Base-by-base conservation (phyloP, 1,140 invertebrate genomes). In the Druon quercuslanigerum region DNA sequence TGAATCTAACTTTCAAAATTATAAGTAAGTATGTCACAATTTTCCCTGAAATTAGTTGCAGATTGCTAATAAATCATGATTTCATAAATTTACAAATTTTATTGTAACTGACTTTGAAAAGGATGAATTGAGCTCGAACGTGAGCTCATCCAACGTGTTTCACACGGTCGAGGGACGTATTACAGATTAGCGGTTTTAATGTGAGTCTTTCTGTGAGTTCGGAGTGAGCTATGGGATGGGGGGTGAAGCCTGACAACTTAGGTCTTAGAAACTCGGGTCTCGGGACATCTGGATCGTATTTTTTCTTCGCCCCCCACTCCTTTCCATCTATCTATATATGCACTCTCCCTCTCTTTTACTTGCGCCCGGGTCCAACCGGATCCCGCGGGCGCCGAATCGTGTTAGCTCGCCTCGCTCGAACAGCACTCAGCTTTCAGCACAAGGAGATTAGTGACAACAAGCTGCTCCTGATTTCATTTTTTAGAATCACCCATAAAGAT, bases 131-230 rank as follows among this genome's bases (percentile, higher is more conserved):
- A 66, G 16, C 16, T 66, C 13, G 40, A 40, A 25, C 40, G 76
- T 33, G 25, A 66, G 16, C 16, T 66, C 13, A 66, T 66, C 57
- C 40, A 79, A 40, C 51, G 77, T 73, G 52, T 80, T 77, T 80
- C 72, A 71, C 54, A 70, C 60, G 71, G 71, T 70, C 13, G 40
- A 66, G 16, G 56, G 66, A 74, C 52, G 79, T 74, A 80, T 79
- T 79, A 83, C 72, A 86, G 88, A 90, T 90, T 91, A 90, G 88
- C 86, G 85, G 87, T 86, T 89, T 90, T 87, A 89, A 89, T 84
- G 86, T 82, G 81, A 82, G 79, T 85, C 84, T 87, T 87, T 83
- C 85, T 84, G 86, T 76, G 84, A 72, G 56, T 71, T 73, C 71
- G 80, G 84, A 72, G 56, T 71, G 74, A 72, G 80, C 73, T 54